A percentile compares a stretch with the other conserved stretches of the same genome.
Conservation (phyloP, 2,888 invertebrate genomes). For the Anarsia innoxiella region DNA sequence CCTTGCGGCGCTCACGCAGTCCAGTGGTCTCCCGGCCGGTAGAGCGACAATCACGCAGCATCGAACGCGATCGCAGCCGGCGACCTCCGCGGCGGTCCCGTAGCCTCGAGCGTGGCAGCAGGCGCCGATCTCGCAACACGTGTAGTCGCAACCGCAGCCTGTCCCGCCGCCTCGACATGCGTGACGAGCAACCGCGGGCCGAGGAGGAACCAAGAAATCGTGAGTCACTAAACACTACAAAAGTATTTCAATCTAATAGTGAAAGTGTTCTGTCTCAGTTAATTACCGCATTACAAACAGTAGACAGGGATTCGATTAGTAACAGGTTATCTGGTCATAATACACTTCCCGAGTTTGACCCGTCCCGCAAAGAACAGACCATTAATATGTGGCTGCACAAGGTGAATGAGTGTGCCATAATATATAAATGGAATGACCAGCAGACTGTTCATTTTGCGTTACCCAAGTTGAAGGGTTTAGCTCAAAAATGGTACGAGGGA, state of each 20-base stretch:
- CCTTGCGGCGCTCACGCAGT: neutral
- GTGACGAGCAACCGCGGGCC: neutral
- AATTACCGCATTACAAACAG: neutral
- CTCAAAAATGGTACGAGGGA: conserved; percentile 12
- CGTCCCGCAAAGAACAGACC: conserved; percentile 1
- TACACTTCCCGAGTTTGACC: conserved; percentile 5
- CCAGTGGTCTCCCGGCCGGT: neutral
- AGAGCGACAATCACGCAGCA: neutral
- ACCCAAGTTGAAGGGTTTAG: conserved; percentile 8
- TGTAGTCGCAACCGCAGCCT: neutral
- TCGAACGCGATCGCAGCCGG: neutral
- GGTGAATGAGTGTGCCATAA: conserved; percentile 6
- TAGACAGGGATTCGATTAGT: neutral
- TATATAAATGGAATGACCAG: conserved; percentile 8
- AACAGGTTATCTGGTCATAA: neutral
- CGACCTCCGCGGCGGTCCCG: neutral
- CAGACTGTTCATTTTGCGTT: conserved; percentile 10
- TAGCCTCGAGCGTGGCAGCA: neutral
- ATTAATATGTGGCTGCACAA: conserved; percentile 5
- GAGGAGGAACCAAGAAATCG: neutral
- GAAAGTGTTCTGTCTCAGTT: neutral
- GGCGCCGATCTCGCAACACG: neutral
- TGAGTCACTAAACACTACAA: neutral
- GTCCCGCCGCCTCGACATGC: neutral
- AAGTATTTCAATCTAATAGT: neutral